Conservation (phyloP, 2,888 invertebrate species). For the Euclidia mi region DNA sequence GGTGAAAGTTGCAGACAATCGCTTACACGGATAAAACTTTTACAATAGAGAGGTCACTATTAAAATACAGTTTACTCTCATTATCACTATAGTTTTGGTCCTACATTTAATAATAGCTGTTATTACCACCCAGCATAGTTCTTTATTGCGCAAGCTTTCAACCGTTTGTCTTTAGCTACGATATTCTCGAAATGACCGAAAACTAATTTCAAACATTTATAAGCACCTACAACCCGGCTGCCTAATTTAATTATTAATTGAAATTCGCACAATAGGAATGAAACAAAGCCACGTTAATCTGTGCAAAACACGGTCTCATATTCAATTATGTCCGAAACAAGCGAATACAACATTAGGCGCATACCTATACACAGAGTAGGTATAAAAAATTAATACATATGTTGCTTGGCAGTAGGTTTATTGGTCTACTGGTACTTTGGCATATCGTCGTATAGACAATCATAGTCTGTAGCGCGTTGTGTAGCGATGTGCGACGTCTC, state of each 20-base stretch:
- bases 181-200: constrained; percentile 45
- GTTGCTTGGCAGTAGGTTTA: constrained; percentile 44
- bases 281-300: constrained; percentile 71
- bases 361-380: constrained; percentile 35
- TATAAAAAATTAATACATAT: constrained; percentile 37
- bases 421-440: constrained; percentile 42
- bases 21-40: constrained; percentile 12
- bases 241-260: constrained; percentile 67
- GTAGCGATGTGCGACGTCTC: constrained; percentile 37
- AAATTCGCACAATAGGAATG: constrained; percentile 61
- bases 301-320: constrained; percentile 65
- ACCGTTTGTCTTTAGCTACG: constrained; percentile 28
- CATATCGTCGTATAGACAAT: constrained; percentile 35
- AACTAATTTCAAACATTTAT: constrained; percentile 60
- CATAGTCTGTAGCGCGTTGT: constrained; percentile 45
- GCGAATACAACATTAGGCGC: constrained; percentile 62
- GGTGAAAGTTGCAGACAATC: background rate
- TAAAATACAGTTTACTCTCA: constrained; percentile 20
- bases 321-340: constrained; percentile 70
- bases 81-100: constrained; percentile 9
- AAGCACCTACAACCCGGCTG: constrained; percentile 50
- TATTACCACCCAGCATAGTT: constrained; percentile 19
- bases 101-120: constrained; percentile 14
- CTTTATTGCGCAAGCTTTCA: constrained; percentile 17
- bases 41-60: constrained; percentile 20